Percentiles rank a stretch among this genome's conserved stretches.
These are phyloP conservation scores for Gallinago undulata DNA, from an alignment of 2,113 vertebrate species.

Conservation along the genomic window DNA sequence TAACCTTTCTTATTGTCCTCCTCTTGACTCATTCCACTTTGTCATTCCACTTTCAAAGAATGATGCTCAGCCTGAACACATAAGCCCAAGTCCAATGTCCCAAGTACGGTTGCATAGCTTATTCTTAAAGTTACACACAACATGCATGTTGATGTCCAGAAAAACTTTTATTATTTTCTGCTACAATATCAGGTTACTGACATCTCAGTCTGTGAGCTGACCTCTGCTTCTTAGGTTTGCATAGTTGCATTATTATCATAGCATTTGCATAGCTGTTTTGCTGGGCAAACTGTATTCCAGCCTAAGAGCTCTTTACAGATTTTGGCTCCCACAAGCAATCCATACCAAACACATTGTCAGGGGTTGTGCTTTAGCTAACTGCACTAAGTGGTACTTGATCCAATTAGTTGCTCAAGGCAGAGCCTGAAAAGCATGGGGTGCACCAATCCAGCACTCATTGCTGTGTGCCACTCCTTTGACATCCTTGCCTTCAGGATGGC, in stretches of 20 bases:
- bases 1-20: not conserved
- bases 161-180: not conserved
- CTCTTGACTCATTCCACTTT: not conserved
- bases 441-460: not conserved
- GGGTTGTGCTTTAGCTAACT: not conserved
- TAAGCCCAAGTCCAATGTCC: accelerated
- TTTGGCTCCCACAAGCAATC: not conserved
- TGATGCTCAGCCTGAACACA: not conserved
- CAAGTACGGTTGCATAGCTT: not conserved
- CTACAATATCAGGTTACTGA: not conserved
- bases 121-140: not conserved
- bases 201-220: not conserved
- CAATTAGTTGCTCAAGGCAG: not conserved
- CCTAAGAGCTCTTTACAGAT: not conserved
- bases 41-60: not conserved
- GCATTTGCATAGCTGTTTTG: not conserved
- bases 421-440: not conserved
- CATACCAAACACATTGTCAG: not conserved
- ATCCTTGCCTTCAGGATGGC: not conserved
- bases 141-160: accelerated
- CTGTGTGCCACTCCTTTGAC: not conserved
- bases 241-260: not conserved
- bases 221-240: not conserved
- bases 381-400: not conserved
- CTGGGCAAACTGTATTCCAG: not conserved